Percentiles rank a stretch among this genome's conserved stretches.
These are phyloP conservation scores for Hypomecis atomaria DNA, from an alignment of 2,888 invertebrate genomes.

Conservation along the genomic window DNA sequence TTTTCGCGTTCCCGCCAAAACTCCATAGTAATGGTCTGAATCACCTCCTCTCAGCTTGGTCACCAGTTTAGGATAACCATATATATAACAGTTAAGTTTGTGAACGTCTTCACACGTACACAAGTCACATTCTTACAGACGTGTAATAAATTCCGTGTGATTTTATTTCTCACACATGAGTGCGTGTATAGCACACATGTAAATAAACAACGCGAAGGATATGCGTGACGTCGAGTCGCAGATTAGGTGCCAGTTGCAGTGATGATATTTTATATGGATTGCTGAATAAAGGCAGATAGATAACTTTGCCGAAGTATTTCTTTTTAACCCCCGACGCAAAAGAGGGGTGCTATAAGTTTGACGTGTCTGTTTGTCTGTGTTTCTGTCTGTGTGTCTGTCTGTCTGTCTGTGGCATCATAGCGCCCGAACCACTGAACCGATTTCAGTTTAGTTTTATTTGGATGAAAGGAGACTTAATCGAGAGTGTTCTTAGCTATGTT, in stretches of 20 bases:
- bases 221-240: slow-evolving; percentile 5
- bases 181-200: slow-evolving; percentile 11
- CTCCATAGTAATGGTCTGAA: too few relatives aligned
- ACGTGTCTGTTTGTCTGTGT: too few relatives aligned
- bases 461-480: too few relatives aligned
- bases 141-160: neutral
- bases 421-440: too few relatives aligned
- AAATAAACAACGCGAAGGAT: slow-evolving; percentile 15
- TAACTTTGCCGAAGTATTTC: neutral
- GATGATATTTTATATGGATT: neutral
- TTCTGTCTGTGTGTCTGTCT: too few relatives aligned
- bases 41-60: neutral
- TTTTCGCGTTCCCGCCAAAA: too few relatives aligned
- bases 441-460: too few relatives aligned
- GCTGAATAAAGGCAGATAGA: neutral
- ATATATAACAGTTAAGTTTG: neutral
- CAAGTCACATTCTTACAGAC: neutral
- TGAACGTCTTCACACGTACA: neutral
- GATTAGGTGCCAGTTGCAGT: slow-evolving; percentile 2
- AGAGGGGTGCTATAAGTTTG: too few relatives aligned
- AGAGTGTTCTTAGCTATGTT: too few relatives aligned
- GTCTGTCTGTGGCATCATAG: too few relatives aligned
- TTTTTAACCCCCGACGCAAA: too few relatives aligned
- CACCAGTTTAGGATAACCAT: neutral
- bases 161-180: slow-evolving; percentile 8